Evolutionary conservation across 2,113 vertebrate species (phyloP).

Genomic region (Calidris pygmaea): DNA sequence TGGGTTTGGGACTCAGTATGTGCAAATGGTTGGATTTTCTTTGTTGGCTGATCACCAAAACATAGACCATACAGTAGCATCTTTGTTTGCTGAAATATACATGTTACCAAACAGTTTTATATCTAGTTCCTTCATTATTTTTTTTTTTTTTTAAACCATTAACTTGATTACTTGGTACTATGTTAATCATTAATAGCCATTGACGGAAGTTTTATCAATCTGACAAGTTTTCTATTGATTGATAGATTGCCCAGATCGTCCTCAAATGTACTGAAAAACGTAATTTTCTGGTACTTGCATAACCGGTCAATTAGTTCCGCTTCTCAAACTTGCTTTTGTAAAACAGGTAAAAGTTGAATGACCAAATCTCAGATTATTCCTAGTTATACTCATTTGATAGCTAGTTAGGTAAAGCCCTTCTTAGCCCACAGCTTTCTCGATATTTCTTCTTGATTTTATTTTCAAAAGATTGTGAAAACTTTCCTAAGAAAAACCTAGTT

Average conservation of each 20-base stretch:
- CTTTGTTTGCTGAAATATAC: conserved; percentile 72
- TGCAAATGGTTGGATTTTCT: conserved; percentile 82
- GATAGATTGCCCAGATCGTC: conserved; percentile 68
- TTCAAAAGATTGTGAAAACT: conserved; percentile 65
- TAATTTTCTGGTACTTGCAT: conserved; percentile 72
- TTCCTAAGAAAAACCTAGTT: conserved; percentile 50
- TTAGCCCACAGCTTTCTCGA: conserved; percentile 61
- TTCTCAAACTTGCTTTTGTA: conserved; percentile 68
- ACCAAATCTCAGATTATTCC: conserved; percentile 69
- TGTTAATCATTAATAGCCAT: conserved; percentile 73
- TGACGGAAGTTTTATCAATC: conserved; percentile 66
- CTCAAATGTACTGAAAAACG: conserved; percentile 52
- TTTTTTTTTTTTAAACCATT: conserved; percentile 67
- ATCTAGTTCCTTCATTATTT: conserved; percentile 71
- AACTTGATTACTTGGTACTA: conserved; percentile 70
- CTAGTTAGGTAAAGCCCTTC: conserved; percentile 67
- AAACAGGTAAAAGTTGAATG: conserved; percentile 66
- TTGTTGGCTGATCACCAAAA: conserved; percentile 80
- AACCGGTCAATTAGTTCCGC: conserved; percentile 68
- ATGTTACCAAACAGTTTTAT: conserved; percentile 72
- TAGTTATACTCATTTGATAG: conserved; percentile 65
- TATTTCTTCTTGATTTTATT: conserved; percentile 63
- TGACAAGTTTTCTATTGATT: conserved; percentile 71
- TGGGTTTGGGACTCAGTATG: conserved; percentile 74
- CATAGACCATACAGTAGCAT: conserved; percentile 71